Evolutionary conservation across 2,888 invertebrate species (phyloP).

Genomic region (Microplitis manilae): DNA sequence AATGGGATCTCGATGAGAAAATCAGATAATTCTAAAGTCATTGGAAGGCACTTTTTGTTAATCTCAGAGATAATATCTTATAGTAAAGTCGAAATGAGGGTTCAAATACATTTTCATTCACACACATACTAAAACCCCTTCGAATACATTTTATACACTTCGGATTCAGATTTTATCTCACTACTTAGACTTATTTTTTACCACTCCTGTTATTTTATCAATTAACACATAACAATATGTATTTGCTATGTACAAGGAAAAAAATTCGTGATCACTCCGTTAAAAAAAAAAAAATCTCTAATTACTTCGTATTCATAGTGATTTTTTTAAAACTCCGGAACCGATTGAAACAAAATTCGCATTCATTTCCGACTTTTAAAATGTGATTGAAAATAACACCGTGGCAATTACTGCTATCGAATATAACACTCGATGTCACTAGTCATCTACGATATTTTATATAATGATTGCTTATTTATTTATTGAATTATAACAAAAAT

Average conservation of each 20-base stretch:
- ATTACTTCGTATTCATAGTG: too few species aligned
- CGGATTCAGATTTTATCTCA: not conserved
- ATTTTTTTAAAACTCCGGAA: too few species aligned
- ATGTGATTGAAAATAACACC: too few species aligned
- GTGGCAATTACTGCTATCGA: too few species aligned
- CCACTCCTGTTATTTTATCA: not conserved
- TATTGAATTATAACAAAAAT: too few species aligned
- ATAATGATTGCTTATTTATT: too few species aligned
- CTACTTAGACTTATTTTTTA: not conserved
- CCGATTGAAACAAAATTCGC: too few species aligned
- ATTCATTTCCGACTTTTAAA: too few species aligned
- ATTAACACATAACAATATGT: not conserved
- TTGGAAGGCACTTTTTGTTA: slow-evolving; percentile 11
- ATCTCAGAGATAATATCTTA: slow-evolving; percentile 4
- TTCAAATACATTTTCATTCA: not conserved
- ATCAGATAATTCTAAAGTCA: slow-evolving; percentile 30
- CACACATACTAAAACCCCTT: not conserved
- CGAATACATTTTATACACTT: not conserved
- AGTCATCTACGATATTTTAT: too few species aligned
- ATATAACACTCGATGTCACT: too few species aligned
- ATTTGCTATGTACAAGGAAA: slow-evolving; percentile 2
- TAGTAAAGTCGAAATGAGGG: not conserved
- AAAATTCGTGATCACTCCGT: too few species aligned
- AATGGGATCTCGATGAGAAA: slow-evolving; percentile 25
- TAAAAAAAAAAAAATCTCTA: too few species aligned